phyloP scores from a whole-genome alignment of 35 echinoderm and acorn worm species.

The Apostichopus californicus region DNA sequence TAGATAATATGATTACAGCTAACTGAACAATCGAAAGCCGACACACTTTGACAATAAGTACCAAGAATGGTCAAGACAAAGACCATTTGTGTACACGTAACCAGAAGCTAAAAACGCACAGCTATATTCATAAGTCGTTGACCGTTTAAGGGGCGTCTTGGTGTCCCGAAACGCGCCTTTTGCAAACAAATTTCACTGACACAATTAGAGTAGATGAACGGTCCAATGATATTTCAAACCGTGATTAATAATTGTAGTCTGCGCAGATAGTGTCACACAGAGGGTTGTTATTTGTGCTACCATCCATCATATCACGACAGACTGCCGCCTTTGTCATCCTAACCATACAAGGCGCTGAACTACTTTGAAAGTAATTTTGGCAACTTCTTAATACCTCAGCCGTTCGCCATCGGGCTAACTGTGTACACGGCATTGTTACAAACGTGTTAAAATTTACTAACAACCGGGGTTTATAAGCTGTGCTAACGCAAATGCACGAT shows the following conservation, averaged over 20 bases:
- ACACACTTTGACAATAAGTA: neutral
- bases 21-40: neutral
- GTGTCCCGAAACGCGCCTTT: constrained; percentile 2
- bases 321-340: neutral
- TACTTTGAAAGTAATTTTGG: neutral
- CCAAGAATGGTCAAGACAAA: neutral
- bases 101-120: too few species aligned
- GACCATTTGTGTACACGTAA: neutral
- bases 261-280: neutral
- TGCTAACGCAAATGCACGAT: neutral
- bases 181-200: constrained; percentile 23
- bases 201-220: neutral
- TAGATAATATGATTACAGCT: constrained; percentile 5
- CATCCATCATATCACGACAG: constrained; percentile 18
- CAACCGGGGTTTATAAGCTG: neutral
- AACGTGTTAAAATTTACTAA: constrained; percentile 27
- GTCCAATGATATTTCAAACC: neutral
- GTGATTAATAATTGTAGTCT: constrained; percentile 22
- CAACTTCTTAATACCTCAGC: neutral
- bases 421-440: neutral
- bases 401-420: neutral
- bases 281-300: constrained; percentile 9
- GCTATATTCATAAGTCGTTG: too few species aligned
- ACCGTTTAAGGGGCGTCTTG: constrained; percentile 1
- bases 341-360: neutral